Base-by-base conservation (phyloP, 2,797 vertebrate species). In the Cyprinodon diabolis region DNA sequence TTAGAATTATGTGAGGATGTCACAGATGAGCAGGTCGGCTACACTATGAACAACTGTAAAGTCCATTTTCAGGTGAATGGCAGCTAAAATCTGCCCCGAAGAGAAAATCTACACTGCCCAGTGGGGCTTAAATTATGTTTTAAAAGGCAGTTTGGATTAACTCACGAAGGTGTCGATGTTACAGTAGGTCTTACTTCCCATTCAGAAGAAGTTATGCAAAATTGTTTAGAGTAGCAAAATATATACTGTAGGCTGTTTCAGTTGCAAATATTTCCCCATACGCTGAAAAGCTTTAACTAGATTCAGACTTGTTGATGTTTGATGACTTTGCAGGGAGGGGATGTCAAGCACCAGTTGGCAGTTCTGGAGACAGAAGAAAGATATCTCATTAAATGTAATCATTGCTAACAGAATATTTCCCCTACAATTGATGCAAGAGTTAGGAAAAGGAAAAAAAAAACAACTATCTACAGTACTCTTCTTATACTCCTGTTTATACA, bases 21-120 rank as follows among this genome's bases (percentile, higher is more conserved):
- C 83, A 77, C 82, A 85, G 77, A 81, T 58, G 71, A 80, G 71
- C 60, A 51, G 77, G 69, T 83, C 63, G 74, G 66, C 83, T 75
- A 30, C 54, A 19, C 73, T 19, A 56, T 35, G 73, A 79, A 84
- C 69, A 72, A 65, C 68, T 30, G 74, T 35, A 71, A 66, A 70
- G 81, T 77, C 77, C 69, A 49, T 79, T 73, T 74, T 76, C 21
- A 19, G 63, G 71, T 79, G 84, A 83, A 77, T 63, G 82, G 75
- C 74, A 58, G 69, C 73, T 71, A 51, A 77, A 77, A 35, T 51
- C 3, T 57, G 58, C 66, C 52, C 51, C 9, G 0, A 14, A 13
- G 56, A n/a, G 68, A 68, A 68, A 52, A 69, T 47, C 62, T 19
- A 43, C 49, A 52, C 73, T 79, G 69, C 51, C 23, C 13, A 49